Evolutionary conservation across 2,113 vertebrate genomes (phyloP), one percentile per base, ranked within the genome.

Genomic region (Phainopepla nitens): DNA sequence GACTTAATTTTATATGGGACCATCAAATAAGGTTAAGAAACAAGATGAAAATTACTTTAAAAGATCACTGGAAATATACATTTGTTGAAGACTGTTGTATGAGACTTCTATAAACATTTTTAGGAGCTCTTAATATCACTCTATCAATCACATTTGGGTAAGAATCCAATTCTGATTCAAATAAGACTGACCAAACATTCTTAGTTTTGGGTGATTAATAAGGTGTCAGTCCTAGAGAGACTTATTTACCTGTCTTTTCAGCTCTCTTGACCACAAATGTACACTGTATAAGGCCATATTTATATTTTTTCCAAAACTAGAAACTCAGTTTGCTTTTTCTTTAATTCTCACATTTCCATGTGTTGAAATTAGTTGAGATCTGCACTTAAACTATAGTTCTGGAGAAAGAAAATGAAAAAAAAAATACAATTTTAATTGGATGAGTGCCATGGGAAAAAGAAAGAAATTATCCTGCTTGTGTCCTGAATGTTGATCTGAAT

Each of bases 281-380:
- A 9, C 23, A 35, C 2, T 72, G 1, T 29, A 42, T 28, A 24
- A 71, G 44, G 13, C 5, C 41, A 33, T 39, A 49, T 0, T 0
- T 15, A 53, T 10, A 1, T 24, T 68, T 83, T 87, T 68, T 54
- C 3, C 21, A 73, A 66, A 20, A 8, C 5, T 60, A 24, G 53
- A 72, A 80, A 60, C 4, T 31, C 7, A 56, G 1, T 56, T 81
- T 81, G 6, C 9, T 57, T 58, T 42, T 44, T 65, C 19, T 77
- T 76, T 19, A 83, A 31, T 44, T 8, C 7, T 6, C 6, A 27
- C 1, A 29, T 35, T 92, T 86, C 35, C 42, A 11, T 6, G 5
- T 62, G 9, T 35, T 76, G 51, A 79, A 79, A 87, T 22, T 29
- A 76, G 20, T 4, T 66, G 31, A 42, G 15, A 50, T 62, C 41